A percentile compares a stretch with the other conserved stretches of the same genome.
phyloP scores from a whole-genome alignment of 2,888 invertebrate genomes.

The Drosophila emarginata region DNA sequence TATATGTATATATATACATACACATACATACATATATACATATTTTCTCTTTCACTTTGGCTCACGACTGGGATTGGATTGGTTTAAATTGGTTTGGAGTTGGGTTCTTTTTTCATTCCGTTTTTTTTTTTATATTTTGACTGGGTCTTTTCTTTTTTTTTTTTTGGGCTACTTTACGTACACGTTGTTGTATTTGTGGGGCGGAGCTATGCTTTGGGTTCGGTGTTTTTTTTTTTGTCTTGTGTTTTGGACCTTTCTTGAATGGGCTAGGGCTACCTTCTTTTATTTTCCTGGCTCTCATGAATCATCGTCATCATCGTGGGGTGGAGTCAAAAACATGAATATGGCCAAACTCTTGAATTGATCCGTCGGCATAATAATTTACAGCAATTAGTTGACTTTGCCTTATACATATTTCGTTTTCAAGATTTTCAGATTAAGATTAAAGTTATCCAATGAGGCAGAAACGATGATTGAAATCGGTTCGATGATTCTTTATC shows the following conservation, averaged over 20 bases:
- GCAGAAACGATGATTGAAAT: slow-evolving; percentile 40
- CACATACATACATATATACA: slow-evolving; percentile 47
- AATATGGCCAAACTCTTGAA: slow-evolving; percentile 35
- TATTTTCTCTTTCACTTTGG: slow-evolving; percentile 56
- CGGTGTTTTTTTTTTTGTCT: slow-evolving; percentile 20
- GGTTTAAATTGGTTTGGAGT: not conserved
- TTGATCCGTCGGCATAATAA: slow-evolving; percentile 49
- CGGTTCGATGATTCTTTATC: slow-evolving; percentile 22
- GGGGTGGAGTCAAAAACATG: slow-evolving; percentile 48
- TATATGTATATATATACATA: slow-evolving; percentile 32
- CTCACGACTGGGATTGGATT: slow-evolving; percentile 38
- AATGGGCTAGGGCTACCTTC: slow-evolving; percentile 45
- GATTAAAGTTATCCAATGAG: slow-evolving; percentile 54
- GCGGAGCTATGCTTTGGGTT: slow-evolving; percentile 54
- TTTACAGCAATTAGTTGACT: slow-evolving; percentile 47
- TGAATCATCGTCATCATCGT: slow-evolving; percentile 57
- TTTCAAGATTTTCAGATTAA: not conserved
- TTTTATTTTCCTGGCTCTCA: slow-evolving; percentile 14
- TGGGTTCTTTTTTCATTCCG: slow-evolving; percentile 34
- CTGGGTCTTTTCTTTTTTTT: slow-evolving; percentile 30
- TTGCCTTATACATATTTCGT: slow-evolving; percentile 15
- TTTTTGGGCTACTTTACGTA: slow-evolving; percentile 35
- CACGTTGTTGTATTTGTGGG: slow-evolving; percentile 48
- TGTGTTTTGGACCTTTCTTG: slow-evolving; percentile 45
- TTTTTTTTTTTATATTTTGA: too few species aligned